Conservation (phyloP, 2,797 vertebrate species). For the Clamator glandarius region DNA sequence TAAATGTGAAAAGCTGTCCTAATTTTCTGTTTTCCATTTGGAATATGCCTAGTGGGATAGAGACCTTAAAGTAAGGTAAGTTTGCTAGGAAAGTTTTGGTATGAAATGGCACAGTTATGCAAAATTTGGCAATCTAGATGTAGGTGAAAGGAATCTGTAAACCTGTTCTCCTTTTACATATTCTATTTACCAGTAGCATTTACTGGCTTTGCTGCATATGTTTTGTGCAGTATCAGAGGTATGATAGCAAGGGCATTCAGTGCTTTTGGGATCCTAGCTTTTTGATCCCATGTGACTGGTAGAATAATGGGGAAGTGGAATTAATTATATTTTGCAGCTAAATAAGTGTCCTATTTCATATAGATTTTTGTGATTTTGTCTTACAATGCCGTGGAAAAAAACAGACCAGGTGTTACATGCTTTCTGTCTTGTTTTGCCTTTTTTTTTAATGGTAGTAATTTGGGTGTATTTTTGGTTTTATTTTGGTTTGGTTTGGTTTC, state of each 20-base stretch:
- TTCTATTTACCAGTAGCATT: not conserved
- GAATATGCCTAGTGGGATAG: not conserved
- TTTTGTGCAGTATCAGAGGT: not conserved
- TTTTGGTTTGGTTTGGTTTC: not conserved
- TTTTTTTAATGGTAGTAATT: not conserved
- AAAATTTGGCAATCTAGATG: not conserved
- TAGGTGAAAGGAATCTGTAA: not conserved
- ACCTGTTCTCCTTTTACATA: not conserved
- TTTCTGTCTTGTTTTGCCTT: not conserved
- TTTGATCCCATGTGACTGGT: not conserved
- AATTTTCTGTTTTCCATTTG: not conserved
- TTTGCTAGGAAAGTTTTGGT: not conserved
- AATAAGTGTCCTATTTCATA: not conserved
- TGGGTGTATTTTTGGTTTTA: fast-evolving
- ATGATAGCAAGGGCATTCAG: not conserved
- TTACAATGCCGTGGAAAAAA: not conserved
- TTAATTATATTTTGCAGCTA: not conserved
- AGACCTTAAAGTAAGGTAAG: not conserved
- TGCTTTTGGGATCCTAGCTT: not conserved
- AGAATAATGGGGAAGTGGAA: not conserved
- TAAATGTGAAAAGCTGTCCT: not conserved
- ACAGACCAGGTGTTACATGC: not conserved
- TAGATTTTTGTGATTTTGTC: not conserved
- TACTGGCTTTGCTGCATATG: not conserved
- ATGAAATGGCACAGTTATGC: not conserved